A percentile compares a stretch with the other conserved stretches of the same genome.
phyloP scores from a whole-genome alignment of 2,888 invertebrate species.

The Oxytorus armatus region DNA sequence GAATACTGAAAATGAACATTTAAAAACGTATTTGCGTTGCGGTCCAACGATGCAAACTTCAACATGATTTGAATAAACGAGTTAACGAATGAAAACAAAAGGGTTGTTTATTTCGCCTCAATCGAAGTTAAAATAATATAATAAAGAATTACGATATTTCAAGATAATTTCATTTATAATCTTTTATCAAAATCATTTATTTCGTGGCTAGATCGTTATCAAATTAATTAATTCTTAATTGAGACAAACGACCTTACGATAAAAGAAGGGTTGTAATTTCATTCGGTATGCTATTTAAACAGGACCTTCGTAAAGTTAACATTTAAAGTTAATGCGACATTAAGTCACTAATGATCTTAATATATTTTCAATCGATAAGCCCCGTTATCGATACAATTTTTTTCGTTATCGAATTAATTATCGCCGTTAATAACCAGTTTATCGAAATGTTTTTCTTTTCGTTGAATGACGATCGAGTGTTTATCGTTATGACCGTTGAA shows the following conservation, averaged over 20 bases:
- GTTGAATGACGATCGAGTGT: slow-evolving; percentile 14
- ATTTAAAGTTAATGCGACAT: background rate
- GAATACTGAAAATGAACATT: too few relatives aligned
- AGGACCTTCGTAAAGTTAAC: background rate
- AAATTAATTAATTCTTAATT: background rate
- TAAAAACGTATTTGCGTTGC: too few relatives aligned
- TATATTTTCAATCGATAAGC: background rate
- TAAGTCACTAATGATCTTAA: background rate
- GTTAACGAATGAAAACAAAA: too few relatives aligned
- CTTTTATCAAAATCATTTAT: background rate
- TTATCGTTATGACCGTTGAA: slow-evolving; percentile 8
- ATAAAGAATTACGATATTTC: too few relatives aligned
- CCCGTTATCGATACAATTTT: background rate
- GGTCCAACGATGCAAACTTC: too few relatives aligned
- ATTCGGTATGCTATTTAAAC: background rate
- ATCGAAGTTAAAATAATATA: too few relatives aligned
- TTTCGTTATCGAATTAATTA: slow-evolving; percentile 19
- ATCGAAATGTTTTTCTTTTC: slow-evolving; percentile 5
- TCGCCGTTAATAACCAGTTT: background rate
- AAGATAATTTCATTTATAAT: too few relatives aligned
- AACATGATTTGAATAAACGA: background rate
- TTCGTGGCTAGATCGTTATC: background rate
- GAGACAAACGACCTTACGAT: background rate
- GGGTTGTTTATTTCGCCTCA: too few relatives aligned
- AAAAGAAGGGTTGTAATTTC: too few relatives aligned